Base-by-base conservation (phyloP, 2,113 vertebrate genomes). In the Dendropsophus ebraccatus region DNA sequence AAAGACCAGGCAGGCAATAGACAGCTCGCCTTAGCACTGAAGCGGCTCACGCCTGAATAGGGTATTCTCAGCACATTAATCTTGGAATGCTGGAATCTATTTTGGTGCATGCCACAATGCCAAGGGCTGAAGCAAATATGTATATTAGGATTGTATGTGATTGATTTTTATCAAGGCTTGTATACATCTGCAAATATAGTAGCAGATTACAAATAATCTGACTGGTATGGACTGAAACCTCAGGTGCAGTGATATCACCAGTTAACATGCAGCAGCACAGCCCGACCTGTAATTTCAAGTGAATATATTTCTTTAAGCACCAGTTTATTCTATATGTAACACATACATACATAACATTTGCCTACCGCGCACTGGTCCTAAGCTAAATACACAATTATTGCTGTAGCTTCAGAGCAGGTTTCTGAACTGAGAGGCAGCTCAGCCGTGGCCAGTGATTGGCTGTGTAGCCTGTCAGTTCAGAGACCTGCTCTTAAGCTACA, bases 11-110 rank as follows among this genome's bases (percentile, higher is more conserved):
- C 54, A 60, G 54, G 14, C 54, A 21, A 80, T 62, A n/a, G 78
- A 65, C 78, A 47, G 78, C 37, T 81, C 78, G 16, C 56, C 12
- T 14, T 28, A 28, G 37, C 58, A 81, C 58, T 81, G 35, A 65
- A 30, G 37, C 56, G 32, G 41, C 56, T 65, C 78, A 65, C 7
- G 32, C 49, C 52, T 41, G 78, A 35, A 81, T 65, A 28, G 1
- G 62, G 58, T 41, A 69, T 37, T 69, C 4, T 35, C 65, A 35
- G 16, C 16, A 32, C n/a, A 35, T 41, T 23, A 69, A 35, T 70
- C 23, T 41, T 6, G 9, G 67, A 70, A 23, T 70, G 23, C 41
- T 2, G 19, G 32, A 70, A 23, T 37, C 67, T 70, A 70, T 70
- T 70, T 70, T 70, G 11, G 35, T 10, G 17, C 67, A 70, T 23